These are phyloP conservation scores for Cygnus olor DNA, from an alignment of 2,797 vertebrate species.

Conservation along the genomic window DNA sequence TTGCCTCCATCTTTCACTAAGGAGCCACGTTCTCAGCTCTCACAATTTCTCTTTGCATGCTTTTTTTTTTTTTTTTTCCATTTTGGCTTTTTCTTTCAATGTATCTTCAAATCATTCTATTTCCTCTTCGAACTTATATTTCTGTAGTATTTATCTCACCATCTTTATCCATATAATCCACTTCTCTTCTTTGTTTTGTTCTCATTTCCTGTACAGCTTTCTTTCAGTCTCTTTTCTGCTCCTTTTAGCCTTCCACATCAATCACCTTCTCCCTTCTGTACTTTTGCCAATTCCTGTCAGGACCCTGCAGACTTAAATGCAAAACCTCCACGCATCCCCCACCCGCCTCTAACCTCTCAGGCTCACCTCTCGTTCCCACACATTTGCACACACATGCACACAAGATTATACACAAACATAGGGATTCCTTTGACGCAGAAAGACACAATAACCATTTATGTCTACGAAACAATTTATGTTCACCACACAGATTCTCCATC, in stretches of 20 bases:
- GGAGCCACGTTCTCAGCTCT: background rate
- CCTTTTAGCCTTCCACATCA: background rate
- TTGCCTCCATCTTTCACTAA: slow-evolving; percentile 10
- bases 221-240: background rate
- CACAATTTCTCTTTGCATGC: background rate
- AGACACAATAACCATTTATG: rapidly evolving
- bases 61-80: background rate
- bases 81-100: background rate
- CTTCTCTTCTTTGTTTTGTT: background rate
- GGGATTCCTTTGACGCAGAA: background rate
- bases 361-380: background rate
- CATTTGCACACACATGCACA: rapidly evolving
- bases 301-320: background rate
- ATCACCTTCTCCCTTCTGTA: background rate
- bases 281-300: background rate
- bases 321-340: background rate
- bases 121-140: background rate
- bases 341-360: background rate
- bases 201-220: background rate
- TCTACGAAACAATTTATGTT: background rate
- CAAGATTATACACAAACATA: background rate
- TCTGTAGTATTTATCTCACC: background rate
- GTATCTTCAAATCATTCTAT: background rate
- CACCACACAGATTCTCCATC: background rate
- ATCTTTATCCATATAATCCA: background rate